Conservation (phyloP, 2,888 invertebrate genomes). For the Nesidiocoris tenuis region DNA sequence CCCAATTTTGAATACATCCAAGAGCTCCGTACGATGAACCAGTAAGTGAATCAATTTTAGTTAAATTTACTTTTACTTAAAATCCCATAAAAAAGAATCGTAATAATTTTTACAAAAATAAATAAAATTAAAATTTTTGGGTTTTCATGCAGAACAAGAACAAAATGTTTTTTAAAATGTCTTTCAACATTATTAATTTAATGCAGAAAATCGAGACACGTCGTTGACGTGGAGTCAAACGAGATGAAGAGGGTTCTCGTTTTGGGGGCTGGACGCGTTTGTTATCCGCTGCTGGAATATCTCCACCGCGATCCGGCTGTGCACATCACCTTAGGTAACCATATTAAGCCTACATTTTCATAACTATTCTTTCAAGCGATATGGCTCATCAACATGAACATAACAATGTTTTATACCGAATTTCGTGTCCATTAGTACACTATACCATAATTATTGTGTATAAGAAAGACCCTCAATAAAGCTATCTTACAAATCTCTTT, state of each 20-base stretch:
- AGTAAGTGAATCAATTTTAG: constrained; percentile 55
- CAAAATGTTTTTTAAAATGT: no score
- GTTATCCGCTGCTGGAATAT: constrained; percentile 93
- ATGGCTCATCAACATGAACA: background rate
- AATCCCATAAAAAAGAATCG: no score
- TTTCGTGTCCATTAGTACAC: no score
- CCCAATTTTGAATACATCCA: constrained; percentile 93
- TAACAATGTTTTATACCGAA: no score
- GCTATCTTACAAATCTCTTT: no score
- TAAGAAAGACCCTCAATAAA: no score
- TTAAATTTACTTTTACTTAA: background rate
- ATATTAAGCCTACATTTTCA: background rate
- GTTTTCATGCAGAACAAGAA: no score
- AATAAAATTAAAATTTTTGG: no score
- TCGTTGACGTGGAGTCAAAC: constrained; percentile 63
- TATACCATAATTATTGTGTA: no score
- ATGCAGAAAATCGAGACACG: constrained; percentile 67
- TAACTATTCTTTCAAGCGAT: background rate
- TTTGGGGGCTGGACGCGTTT: constrained; percentile 93
- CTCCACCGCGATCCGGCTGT: constrained; percentile 77
- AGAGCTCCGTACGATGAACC: constrained; percentile 72
- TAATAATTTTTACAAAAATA: no score
- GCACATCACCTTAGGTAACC: constrained; percentile 74
- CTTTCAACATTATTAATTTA: background rate
- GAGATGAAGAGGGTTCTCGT: constrained; percentile 76